These are phyloP conservation scores for Leptinotarsa texana DNA, from an alignment of 1,140 invertebrate species.

Conservation along the genomic window DNA sequence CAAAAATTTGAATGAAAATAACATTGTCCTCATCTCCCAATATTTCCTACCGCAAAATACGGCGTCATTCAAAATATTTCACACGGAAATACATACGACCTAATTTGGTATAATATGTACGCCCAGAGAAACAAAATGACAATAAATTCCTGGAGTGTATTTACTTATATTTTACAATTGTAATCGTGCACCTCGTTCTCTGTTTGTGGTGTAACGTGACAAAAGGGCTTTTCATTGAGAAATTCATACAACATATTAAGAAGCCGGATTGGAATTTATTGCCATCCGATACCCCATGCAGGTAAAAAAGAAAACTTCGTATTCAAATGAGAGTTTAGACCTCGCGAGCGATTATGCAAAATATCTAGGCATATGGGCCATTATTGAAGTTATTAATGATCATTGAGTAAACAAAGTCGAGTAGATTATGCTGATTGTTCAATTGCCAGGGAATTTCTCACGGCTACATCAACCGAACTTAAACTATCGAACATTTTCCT, in stretches of 20 bases:
- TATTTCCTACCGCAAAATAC: conserved; percentile 2
- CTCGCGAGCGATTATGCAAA: conserved; percentile 4
- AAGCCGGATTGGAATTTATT: conserved; percentile 12
- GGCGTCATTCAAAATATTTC: neutral
- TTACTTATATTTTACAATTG: conserved; percentile 30
- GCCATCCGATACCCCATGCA: neutral
- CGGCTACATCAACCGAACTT: neutral
- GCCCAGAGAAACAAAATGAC: conserved; percentile 22
- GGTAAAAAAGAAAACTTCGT: conserved; percentile 13
- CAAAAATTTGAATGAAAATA: conserved; percentile 6
- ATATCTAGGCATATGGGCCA: conserved; percentile 7
- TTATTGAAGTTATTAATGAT: conserved; percentile 25
- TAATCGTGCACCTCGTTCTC: conserved; percentile 18
- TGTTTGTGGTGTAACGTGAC: conserved; percentile 27
- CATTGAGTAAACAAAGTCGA: conserved; percentile 25
- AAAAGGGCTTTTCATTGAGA: conserved; percentile 12
- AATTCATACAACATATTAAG: conserved; percentile 10
- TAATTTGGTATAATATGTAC: conserved; percentile 14
- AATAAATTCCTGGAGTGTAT: conserved; percentile 20
- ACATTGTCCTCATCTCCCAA: neutral
- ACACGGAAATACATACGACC: conserved; percentile 14
- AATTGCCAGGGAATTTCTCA: conserved; percentile 13
- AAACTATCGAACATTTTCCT: too few species aligned
- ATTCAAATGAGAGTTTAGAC: conserved; percentile 8
- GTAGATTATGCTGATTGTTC: conserved; percentile 17